Conservation (phyloP, 2,797 vertebrate species). For the Podarcis siculus region DNA sequence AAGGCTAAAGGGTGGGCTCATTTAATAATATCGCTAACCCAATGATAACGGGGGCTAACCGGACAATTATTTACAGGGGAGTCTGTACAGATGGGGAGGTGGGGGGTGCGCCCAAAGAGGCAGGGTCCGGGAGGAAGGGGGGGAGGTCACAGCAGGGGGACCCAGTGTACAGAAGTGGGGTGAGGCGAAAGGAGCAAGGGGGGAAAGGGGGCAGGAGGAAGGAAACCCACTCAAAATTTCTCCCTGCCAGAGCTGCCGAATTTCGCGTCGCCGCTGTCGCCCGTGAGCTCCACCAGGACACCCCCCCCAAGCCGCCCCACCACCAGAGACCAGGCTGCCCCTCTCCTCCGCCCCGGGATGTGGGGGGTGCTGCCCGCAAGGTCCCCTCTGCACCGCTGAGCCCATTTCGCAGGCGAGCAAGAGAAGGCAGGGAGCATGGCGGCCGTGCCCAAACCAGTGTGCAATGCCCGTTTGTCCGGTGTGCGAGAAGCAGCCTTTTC, state of each 20-base stretch:
- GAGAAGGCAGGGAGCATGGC: not conserved
- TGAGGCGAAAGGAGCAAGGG: not conserved
- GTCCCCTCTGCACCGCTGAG: not conserved
- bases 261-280: no score
- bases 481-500: no score
- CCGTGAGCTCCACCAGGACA: not conserved
- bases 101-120: not conserved
- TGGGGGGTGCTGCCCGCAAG: not conserved
- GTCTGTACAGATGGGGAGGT: constrained; percentile 47
- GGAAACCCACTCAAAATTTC: not conserved
- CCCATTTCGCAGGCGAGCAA: no score
- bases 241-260: not conserved
- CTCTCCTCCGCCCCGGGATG: not conserved
- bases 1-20: not conserved
- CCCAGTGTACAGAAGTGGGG: constrained; percentile 17
- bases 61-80: constrained; percentile 47
- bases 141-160: not conserved
- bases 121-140: not conserved
- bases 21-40: constrained; percentile 59
- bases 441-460: no score
- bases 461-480: no score
- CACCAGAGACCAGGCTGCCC: not conserved
- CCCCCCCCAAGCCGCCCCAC: not conserved
- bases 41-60: constrained; percentile 59
- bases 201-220: no score